Base-by-base conservation (phyloP, 2,888 invertebrate genomes). In the Dendrolimus houi region DNA sequence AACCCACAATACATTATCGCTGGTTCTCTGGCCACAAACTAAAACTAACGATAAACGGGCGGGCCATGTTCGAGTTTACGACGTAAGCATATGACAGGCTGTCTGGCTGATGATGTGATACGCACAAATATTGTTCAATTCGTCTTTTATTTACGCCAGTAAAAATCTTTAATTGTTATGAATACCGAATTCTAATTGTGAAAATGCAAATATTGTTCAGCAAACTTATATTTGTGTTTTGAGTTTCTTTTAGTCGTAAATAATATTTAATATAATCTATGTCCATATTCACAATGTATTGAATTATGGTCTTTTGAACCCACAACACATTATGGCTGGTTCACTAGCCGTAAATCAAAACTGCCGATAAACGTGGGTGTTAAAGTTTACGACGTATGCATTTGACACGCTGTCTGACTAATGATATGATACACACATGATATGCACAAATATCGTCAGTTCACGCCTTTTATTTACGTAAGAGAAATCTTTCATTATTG, bases 371-470 rank as follows among this genome's bases (percentile, higher is more conserved):
- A 81, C 75, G 77, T 69, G 62, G 60, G 66, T 78, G 75, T 79
- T 78, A 74, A 80, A 81, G 72, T 83, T 82, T 78, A 83, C 78
- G 81, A 75, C 72, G 69, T 73, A 73, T 70, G 63, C 74, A 64
- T 81, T 78, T 81, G 82, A 80, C 81, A 75, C 70, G 66, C 66
- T 63, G 71, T 69, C 72, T 74, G 65, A 59, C 65, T 64, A 70
- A 68, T 70, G 71, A 70, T 66, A 29, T 29, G 29, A 29, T 65
- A 9, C 56, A 59, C 55, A 47, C 47, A 8, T 29, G 29, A 29
- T 6, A 29, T 6, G 29, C 29, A 29, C 6, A 57, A 52, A 53
- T 55, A 40, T 56, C 17, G 9, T 47, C 29, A 29, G 29, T 29
- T 29, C 29, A 29, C 29, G 29, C 29, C 29, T 29, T 29, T 29